Percentiles rank a stretch among this genome's conserved stretches.
These are phyloP conservation scores for Smittia sp. DNA, from an alignment of 2,888 invertebrate species.

Conservation along the genomic window DNA sequence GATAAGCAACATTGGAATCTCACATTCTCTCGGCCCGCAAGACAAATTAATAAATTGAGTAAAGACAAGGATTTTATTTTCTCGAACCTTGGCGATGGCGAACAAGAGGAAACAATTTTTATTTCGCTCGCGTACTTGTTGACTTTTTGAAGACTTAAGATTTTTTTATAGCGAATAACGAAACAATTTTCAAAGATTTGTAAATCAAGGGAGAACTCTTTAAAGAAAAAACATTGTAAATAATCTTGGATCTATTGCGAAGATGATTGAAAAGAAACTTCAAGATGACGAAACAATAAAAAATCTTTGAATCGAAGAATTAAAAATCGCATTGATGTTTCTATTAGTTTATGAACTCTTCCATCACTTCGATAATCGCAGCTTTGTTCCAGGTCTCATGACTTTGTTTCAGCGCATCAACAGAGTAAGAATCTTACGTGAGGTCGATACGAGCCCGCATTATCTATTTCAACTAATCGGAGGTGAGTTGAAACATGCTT, in stretches of 20 bases:
- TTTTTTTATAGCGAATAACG: too few species aligned
- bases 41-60: background rate
- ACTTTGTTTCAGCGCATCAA: background rate
- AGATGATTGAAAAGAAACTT: background rate
- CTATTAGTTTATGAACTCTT: too few species aligned
- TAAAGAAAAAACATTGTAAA: background rate
- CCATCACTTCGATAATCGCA: background rate
- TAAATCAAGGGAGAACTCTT: background rate
- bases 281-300: slow-evolving; percentile 1
- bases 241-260: background rate
- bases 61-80: background rate
- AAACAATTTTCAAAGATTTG: too few species aligned
- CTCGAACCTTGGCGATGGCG: background rate
- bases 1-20: background rate
- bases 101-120: background rate
- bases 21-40: background rate
- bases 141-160: too few species aligned
- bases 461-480: slow-evolving; percentile 30
- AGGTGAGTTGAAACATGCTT: slow-evolving; percentile 36
- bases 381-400: background rate
- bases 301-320: background rate
- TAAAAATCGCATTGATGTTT: too few species aligned
- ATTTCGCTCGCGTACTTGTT: too few species aligned
- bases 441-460: slow-evolving; percentile 27
- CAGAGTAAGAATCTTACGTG: slow-evolving; percentile 27